Percentiles rank a stretch among this genome's conserved stretches.
Conservation (phyloP, 2,888 invertebrate genomes). For the Asteroscopus sphinx region DNA sequence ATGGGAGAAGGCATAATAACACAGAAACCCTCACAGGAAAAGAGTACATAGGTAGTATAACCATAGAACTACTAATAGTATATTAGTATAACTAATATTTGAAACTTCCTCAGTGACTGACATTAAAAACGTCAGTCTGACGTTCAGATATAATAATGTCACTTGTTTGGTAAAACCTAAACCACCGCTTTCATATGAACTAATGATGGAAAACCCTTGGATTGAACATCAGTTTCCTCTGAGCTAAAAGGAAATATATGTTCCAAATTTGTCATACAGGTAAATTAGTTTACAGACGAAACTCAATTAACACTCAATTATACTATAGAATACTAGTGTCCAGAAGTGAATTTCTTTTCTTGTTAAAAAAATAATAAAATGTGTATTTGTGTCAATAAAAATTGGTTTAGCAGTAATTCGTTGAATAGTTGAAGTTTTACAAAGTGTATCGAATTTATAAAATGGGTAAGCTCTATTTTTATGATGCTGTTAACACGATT, state of each 20-base stretch:
- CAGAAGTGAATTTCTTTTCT: neutral
- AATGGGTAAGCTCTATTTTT: slow-evolving; percentile 27
- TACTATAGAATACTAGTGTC: neutral
- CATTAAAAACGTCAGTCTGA: no score
- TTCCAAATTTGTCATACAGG: neutral
- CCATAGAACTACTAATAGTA: no score
- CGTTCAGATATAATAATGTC: neutral
- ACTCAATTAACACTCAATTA: slow-evolving; percentile 6
- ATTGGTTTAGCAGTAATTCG: slow-evolving; percentile 1
- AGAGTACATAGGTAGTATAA: no score
- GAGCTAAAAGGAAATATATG: slow-evolving; percentile 3
- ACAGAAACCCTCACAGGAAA: no score
- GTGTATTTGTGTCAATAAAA: neutral
- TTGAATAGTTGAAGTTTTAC: slow-evolving; percentile 16
- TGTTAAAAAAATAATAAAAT: neutral
- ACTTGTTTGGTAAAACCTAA: neutral
- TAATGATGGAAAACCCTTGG: neutral
- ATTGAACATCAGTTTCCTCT: neutral
- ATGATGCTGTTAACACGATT: neutral
- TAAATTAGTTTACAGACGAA: slow-evolving; percentile 1
- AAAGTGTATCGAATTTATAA: slow-evolving; percentile 3
- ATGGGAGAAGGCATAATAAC: no score
- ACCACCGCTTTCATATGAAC: neutral
- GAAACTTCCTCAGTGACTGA: no score
- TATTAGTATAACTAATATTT: no score